Percentiles rank a stretch among this genome's conserved stretches.
Evolutionary conservation across 2,797 vertebrate genomes (phyloP).

Genomic region (Helarctos malayanus): DNA sequence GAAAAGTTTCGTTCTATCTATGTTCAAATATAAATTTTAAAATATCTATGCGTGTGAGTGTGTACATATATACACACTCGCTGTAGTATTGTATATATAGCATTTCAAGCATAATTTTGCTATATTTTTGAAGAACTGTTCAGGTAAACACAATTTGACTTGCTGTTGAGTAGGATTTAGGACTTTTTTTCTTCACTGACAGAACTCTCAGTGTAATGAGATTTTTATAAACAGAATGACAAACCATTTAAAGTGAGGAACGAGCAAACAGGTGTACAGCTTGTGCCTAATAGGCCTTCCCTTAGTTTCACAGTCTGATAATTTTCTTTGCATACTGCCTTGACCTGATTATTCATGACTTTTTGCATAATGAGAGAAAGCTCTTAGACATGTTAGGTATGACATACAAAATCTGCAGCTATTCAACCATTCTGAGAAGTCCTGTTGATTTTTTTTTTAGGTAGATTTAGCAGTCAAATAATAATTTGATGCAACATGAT

Average conservation of each 20-base stretch:
- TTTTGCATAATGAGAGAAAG: constrained; percentile 73
- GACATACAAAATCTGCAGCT: constrained; percentile 66
- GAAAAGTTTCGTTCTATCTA: not conserved
- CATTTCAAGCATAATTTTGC: not conserved
- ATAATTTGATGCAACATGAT: constrained; percentile 51
- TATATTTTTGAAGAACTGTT: not conserved
- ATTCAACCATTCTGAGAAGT: constrained; percentile 19
- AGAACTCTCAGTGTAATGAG: not conserved
- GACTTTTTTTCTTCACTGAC: not conserved
- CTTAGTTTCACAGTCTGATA: constrained; percentile 67
- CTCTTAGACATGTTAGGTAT: constrained; percentile 8
- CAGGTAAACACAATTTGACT: not conserved
- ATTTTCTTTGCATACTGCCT: constrained; percentile 62
- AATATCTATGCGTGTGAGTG: not conserved
- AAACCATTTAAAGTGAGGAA: constrained; percentile 68
- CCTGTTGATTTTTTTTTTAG: not conserved
- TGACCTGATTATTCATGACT: constrained; percentile 69
- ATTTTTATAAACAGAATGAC: constrained; percentile 70
- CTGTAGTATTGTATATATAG: not conserved
- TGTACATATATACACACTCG: not conserved
- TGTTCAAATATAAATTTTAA: not conserved
- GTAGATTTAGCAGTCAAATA: not conserved
- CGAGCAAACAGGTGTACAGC: constrained; percentile 15
- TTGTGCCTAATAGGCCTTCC: constrained; percentile 73
- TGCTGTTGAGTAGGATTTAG: not conserved